Percentiles rank a stretch among this genome's conserved stretches.
phyloP scores from a whole-genome alignment of 1,140 invertebrate genomes.

The Tetramorium alpestre region DNA sequence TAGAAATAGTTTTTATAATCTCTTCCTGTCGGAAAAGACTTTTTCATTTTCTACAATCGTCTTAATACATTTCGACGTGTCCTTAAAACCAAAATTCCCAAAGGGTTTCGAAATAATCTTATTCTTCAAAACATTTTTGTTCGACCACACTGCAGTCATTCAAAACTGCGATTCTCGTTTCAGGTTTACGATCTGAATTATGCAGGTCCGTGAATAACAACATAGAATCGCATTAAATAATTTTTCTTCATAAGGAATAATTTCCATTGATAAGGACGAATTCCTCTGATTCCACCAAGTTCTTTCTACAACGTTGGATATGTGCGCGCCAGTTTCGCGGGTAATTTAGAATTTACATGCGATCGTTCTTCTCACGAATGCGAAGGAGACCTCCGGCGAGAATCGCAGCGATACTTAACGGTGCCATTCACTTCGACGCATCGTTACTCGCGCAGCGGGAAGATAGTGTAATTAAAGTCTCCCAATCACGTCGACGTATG shows the following conservation, averaged over 20 bases:
- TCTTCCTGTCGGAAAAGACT: no score
- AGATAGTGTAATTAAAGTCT: constrained; percentile 10
- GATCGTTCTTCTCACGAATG: constrained; percentile 20
- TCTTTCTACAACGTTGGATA: not conserved
- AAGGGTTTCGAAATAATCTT: no score
- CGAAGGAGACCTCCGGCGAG: constrained; percentile 12
- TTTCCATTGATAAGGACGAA: not conserved
- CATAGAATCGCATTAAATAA: constrained; percentile 11
- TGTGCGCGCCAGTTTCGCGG: constrained; percentile 12
- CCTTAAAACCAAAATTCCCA: no score
- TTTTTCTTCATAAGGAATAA: not conserved
- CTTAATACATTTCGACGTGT: no score
- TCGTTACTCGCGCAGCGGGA: constrained; percentile 2
- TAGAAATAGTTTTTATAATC: no score
- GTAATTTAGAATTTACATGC: constrained; percentile 24
- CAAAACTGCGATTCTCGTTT: constrained; percentile 18
- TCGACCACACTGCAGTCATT: constrained; percentile 51
- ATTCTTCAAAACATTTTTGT: no score
- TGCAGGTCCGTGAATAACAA: not conserved
- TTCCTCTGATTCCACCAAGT: not conserved
- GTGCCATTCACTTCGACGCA: constrained; percentile 18
- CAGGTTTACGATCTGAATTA: constrained; percentile 12
- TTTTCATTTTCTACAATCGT: no score
- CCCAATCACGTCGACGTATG: not conserved
- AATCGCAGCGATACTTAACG: constrained; percentile 36